Evolutionary conservation across 2,888 invertebrate species (phyloP).

Genomic region (Caenorhabditis doughertyi): DNA sequence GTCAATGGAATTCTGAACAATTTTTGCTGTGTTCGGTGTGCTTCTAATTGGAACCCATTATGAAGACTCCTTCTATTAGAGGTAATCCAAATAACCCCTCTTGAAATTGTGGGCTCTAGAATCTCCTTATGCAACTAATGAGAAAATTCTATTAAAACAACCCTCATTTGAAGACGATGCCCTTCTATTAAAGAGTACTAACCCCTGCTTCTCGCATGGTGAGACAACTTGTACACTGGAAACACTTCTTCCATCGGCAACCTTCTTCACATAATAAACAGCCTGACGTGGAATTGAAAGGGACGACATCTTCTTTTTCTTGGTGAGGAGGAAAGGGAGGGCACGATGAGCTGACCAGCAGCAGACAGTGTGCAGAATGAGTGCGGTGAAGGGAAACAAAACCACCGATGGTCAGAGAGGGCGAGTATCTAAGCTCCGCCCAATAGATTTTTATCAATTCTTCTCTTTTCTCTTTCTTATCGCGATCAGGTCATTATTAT

Average conservation of each 20-base stretch:
- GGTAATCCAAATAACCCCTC: no score
- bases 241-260: slow-evolving; percentile 30
- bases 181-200: neutral
- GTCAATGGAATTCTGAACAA: no score
- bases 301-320: slow-evolving; percentile 47
- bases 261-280: slow-evolving; percentile 50
- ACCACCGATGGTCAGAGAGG: neutral
- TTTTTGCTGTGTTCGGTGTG: no score
- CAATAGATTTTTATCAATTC: slow-evolving; percentile 51
- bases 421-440: slow-evolving; percentile 28
- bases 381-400: neutral
- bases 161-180: slow-evolving; percentile 1
- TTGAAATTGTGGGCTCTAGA: no score
- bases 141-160: no score
- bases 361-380: slow-evolving; percentile 10
- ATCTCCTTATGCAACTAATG: no score
- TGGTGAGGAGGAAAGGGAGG: no score
- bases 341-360: slow-evolving; percentile 41
- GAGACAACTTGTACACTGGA: slow-evolving; percentile 62
- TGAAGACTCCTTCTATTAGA: no score
- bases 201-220: slow-evolving; percentile 57
- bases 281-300: slow-evolving; percentile 60
- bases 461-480: slow-evolving; percentile 27
- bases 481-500: slow-evolving; percentile 35
- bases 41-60: no score